A percentile compares a stretch with the other conserved stretches of the same genome.
Conservation (phyloP, 1,140 invertebrate species). For the Metopolophium dirhodum region DNA sequence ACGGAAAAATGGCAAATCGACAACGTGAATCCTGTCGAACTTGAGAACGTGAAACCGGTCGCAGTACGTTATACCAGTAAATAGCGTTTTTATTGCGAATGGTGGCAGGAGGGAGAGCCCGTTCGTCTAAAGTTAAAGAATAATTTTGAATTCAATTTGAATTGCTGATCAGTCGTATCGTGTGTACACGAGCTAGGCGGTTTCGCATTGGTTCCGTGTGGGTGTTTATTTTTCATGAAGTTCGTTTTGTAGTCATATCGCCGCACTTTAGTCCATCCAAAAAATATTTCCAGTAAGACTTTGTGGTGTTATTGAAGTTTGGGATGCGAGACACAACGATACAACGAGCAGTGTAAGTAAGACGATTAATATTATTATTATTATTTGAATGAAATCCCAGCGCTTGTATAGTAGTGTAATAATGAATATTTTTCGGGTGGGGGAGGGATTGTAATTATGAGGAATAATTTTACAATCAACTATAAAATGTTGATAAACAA, state of each 20-base stretch:
- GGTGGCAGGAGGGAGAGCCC: not conserved
- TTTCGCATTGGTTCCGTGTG: constrained; percentile 12
- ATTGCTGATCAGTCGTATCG: not conserved
- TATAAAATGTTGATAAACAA: not conserved
- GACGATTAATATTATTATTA: not conserved
- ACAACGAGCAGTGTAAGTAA: not conserved
- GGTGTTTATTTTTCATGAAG: not conserved
- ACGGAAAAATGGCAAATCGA: not conserved
- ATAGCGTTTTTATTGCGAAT: not conserved
- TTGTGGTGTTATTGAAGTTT: not conserved
- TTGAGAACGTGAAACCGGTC: constrained; percentile 13
- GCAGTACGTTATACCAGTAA: not conserved
- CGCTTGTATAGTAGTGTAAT: not conserved
- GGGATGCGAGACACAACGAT: not conserved
- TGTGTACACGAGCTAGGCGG: constrained; percentile 4
- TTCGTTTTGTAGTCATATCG: not conserved
- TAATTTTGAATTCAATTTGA: not conserved
- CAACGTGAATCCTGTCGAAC: not conserved
- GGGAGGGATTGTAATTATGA: not conserved
- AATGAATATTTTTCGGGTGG: not conserved
- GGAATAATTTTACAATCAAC: not conserved
- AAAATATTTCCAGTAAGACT: not conserved
- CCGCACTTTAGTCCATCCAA: not conserved
- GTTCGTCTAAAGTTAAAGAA: not conserved
- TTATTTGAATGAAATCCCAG: not conserved